These are phyloP conservation scores for Tokudaia muenninki DNA, from an alignment of 2,797 vertebrate genomes.

Conservation along the genomic window DNA sequence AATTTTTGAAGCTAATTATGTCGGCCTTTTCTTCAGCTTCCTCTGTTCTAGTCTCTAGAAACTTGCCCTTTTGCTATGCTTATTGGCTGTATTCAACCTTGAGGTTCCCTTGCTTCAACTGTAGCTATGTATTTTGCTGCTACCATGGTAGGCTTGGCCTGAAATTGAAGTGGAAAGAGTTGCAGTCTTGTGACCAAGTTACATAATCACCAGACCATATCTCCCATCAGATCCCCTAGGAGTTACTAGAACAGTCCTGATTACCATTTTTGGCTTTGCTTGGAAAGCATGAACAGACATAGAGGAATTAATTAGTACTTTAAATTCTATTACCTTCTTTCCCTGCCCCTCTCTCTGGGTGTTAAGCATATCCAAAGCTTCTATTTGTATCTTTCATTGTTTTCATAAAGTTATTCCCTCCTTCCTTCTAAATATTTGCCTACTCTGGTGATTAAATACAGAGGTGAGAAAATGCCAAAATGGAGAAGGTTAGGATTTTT, in stretches of 20 bases:
- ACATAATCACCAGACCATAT: not conserved
- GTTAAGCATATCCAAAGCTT: not conserved
- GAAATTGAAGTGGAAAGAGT: not conserved
- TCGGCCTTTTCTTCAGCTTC: not conserved
- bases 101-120: not conserved
- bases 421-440: not conserved
- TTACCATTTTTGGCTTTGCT: not conserved
- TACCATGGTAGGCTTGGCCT: not conserved
- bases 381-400: not conserved
- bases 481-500: not conserved
- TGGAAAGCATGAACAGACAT: not conserved
- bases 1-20: not conserved
- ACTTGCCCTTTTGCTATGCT: not conserved
- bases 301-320: not conserved
- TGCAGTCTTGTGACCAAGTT: not conserved
- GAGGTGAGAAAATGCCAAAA: not conserved
- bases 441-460: constrained; percentile 2
- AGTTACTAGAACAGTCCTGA: not conserved
- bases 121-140: not conserved
- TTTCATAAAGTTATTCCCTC: not conserved
- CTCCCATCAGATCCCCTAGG: not conserved
- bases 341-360: not conserved
- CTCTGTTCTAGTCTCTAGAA: not conserved
- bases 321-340: not conserved
- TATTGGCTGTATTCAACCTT: not conserved